phyloP scores from a whole-genome alignment of 1,140 invertebrate species.

The Lordiphosa mommai region DNA sequence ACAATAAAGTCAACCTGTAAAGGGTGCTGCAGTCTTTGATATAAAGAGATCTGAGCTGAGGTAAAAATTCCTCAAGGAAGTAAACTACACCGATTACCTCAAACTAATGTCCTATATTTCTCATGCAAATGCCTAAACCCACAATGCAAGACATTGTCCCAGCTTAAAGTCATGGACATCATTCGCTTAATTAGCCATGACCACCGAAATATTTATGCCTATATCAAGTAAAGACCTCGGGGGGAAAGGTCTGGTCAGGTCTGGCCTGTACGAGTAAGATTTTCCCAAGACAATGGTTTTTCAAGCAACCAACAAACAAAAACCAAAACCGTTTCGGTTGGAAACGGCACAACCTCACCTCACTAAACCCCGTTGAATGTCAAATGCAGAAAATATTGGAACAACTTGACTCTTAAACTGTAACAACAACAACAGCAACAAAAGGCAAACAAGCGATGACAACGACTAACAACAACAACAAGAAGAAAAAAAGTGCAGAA shows the following conservation, averaged over 20 bases:
- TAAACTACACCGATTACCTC: too few species aligned
- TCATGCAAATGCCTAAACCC: too few species aligned
- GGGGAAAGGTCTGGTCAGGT: background rate
- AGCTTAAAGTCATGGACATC: slow-evolving; percentile 16
- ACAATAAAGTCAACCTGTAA: too few species aligned
- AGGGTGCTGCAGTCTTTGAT: too few species aligned
- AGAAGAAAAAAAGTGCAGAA: slow-evolving; percentile 24
- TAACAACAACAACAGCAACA: slow-evolving; percentile 37
- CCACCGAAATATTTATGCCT: slow-evolving; percentile 15
- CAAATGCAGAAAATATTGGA: slow-evolving; percentile 76
- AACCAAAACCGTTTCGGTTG: slow-evolving; percentile 35
- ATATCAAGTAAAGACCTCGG: slow-evolving; percentile 14
- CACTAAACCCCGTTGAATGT: slow-evolving; percentile 56
- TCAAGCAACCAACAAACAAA: slow-evolving; percentile 18
- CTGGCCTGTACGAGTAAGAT: slow-evolving; percentile 2
- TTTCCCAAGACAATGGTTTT: slow-evolving; percentile 37
- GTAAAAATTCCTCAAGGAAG: too few species aligned
- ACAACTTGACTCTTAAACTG: slow-evolving; percentile 66
- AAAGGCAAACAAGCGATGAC: slow-evolving; percentile 9
- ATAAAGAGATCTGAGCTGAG: too few species aligned
- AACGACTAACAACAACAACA: slow-evolving; percentile 16
- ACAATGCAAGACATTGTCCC: background rate
- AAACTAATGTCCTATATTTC: too few species aligned
- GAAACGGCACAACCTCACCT: slow-evolving; percentile 31
- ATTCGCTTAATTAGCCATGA: slow-evolving; percentile 35